Evolutionary conservation across 2,797 vertebrate genomes (phyloP), one percentile per base, ranked within the genome.

Genomic region (Acrossocheilus wenchowensis): DNA sequence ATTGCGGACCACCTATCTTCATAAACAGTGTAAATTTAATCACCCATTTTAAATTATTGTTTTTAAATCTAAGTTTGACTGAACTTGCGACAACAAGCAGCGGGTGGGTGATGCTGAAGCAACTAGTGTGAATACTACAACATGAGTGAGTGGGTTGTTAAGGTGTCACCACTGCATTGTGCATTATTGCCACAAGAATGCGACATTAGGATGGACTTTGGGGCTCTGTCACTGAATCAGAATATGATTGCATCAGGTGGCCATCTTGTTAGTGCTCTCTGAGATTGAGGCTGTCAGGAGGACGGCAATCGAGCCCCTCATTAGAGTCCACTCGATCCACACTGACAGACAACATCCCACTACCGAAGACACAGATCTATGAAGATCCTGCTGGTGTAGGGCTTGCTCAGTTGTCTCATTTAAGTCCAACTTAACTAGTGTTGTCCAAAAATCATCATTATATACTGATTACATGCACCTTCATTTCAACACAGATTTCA

Each of bases 201-300:
- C 30, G 5, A 34, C 83, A 78, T 82, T 77, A 72, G 30, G 60
- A 3, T 48, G 62, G 73, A 85, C 87, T 81, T 85, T 77, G 43
- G 50, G 81, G 50, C 48, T 71, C 87, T 85, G 83, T 77, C 72
- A 85, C 72, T 62, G 78, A 78, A 88, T 60, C 36, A 15, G 71
- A 85, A 82, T 74, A 79, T 57, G 87, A 88, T 88, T 85, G 83
- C 87, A 64, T 85, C 83, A 88, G 87, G 83, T 77, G 78, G 73
- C 78, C 64, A 48, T 85, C 83, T 85, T 85, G 87, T 88, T 88
- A 88, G 83, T 81, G 79, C 78, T 75, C 64, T 50, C 71, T 0
- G 64, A 82, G 78, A 84, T 87, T 82, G 87, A 85, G 60, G 78
- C 86, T 87, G 86, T 87, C 86, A 84, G 69, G 69, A 66, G 60